These are phyloP conservation scores for Elgonia sp. DNA, from an alignment of 2,888 invertebrate species.

Conservation along the genomic window DNA sequence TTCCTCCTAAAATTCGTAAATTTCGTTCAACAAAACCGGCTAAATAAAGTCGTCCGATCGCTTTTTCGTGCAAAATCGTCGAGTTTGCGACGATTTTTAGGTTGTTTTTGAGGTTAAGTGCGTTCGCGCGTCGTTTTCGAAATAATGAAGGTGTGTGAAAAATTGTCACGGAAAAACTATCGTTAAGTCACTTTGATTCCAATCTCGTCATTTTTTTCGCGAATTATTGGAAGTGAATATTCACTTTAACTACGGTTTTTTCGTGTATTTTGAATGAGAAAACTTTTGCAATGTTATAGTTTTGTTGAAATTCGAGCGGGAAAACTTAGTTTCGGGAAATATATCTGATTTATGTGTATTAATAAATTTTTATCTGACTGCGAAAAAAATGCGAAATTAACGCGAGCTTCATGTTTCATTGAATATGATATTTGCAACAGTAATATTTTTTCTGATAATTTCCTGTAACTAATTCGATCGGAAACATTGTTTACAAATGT, in stretches of 20 bases:
- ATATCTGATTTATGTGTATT: slow-evolving; percentile 54
- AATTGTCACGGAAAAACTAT: slow-evolving; percentile 76
- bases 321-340: slow-evolving; percentile 55
- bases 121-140: slow-evolving; percentile 77
- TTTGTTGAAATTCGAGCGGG: slow-evolving; percentile 62
- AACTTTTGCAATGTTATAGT: slow-evolving; percentile 34
- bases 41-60: slow-evolving; percentile 53
- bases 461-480: not conserved
- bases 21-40: slow-evolving; percentile 58
- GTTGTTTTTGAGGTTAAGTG: slow-evolving; percentile 77
- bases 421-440: slow-evolving; percentile 25
- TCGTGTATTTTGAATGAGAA: slow-evolving; percentile 19
- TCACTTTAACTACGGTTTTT: not conserved
- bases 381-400: slow-evolving; percentile 35
- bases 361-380: slow-evolving; percentile 27
- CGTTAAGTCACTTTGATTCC: slow-evolving; percentile 69
- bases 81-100: slow-evolving; percentile 67
- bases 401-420: slow-evolving; percentile 1
- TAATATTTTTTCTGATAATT: not conserved
- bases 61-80: slow-evolving; percentile 69
- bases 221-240: slow-evolving; percentile 25
- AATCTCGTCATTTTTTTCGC: slow-evolving; percentile 69
- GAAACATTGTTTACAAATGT: not conserved
- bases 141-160: slow-evolving; percentile 77
- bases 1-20: slow-evolving; percentile 79